Conservation (phyloP, 2,113 vertebrate genomes). For the Osmerus mordax region DNA sequence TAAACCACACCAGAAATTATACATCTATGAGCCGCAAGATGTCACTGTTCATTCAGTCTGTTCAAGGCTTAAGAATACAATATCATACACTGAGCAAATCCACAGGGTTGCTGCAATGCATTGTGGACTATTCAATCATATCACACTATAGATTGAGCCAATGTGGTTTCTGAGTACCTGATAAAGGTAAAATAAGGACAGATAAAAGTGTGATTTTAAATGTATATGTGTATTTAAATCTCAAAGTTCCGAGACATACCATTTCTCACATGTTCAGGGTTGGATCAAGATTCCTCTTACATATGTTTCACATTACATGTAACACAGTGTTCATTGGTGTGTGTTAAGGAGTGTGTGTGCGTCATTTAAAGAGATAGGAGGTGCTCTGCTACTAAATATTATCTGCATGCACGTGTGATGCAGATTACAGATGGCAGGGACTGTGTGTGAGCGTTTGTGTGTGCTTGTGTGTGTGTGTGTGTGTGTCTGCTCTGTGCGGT, state of each 20-base stretch:
- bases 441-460: background rate
- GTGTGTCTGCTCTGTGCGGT: no score
- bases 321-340: background rate
- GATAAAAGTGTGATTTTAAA: no score
- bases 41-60: conserved; percentile 37
- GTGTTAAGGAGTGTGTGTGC: background rate
- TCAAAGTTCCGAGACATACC: no score
- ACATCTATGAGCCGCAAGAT: conserved; percentile 25
- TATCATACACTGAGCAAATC: background rate
- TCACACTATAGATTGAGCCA: no score
- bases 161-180: no score
- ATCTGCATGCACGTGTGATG: conserved; percentile 26
- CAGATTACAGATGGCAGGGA: conserved; percentile 28
- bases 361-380: background rate
- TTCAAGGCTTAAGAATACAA: background rate
- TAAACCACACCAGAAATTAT: background rate
- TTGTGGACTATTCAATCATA: background rate
- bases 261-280: no score
- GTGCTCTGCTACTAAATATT: background rate
- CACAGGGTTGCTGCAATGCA: background rate
- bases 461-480: background rate
- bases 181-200: no score
- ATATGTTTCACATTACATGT: background rate
- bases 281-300: no score
- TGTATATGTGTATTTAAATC: no score